Evolutionary conservation across 2,797 vertebrate species (phyloP), one percentile per base, ranked within the genome.

Genomic region (Neoniphon sammara): DNA sequence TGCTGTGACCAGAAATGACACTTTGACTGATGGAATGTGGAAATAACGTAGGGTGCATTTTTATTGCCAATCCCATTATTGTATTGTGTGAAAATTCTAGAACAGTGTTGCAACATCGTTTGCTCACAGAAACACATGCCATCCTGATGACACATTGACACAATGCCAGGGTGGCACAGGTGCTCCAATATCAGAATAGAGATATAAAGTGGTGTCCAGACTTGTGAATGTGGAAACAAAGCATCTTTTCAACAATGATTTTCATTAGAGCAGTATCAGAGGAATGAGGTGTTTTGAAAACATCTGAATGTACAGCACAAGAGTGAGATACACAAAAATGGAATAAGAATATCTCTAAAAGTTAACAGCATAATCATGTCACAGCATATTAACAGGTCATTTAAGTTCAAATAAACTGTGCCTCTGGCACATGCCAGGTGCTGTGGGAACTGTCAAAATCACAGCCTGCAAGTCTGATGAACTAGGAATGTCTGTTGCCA

Each of bases 401-500:
- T 56, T 6, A 27, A 17, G 31, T 49, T 23, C 7, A 39, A 4
- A 62, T 14, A 39, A 59, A 50, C 18, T 17, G 4, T 5, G 17
- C 6, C 20, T 64, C 50, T n/a, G 70, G 30, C 53, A 20, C 71
- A 66, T 3, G 30, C 8, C 0, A 70, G 63, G 67, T 58, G 39
- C 58, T 77, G 66, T n/a, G 18, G 36, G 27, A n/a, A n/a, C n/a
- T n/a, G n/a, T n/a, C n/a, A n/a, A n/a, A n/a, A n/a, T n/a, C n/a
- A n/a, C n/a, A n/a, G n/a, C n/a, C n/a, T n/a, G n/a, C n/a, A n/a
- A n/a, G n/a, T n/a, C n/a, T n/a, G n/a, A n/a, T n/a, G n/a, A n/a
- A n/a, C n/a, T n/a, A n/a, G 2, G 52, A 25, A 0, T 0, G 1
- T 77, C 64, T 91, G 72, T 87, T 88, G 87, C 89, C 88, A 88